Evolutionary conservation across 2,113 vertebrate genomes (phyloP).

Genomic region (Ptyas mucosa): DNA sequence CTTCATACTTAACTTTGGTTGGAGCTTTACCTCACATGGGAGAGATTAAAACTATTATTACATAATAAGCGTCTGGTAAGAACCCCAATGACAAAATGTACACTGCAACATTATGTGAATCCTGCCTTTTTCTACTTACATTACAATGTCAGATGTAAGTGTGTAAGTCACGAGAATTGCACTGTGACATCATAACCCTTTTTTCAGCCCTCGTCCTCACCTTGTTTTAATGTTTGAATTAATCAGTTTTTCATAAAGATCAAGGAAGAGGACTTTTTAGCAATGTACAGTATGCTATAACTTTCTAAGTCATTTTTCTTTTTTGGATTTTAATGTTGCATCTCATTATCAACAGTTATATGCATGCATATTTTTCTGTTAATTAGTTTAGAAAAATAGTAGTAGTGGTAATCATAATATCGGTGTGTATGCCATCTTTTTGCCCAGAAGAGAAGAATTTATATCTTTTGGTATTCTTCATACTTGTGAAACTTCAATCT

Average conservation of each 20-base stretch:
- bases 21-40: background rate
- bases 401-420: background rate
- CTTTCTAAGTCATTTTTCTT: background rate
- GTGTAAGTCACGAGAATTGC: background rate
- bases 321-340: background rate
- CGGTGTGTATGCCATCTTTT: background rate
- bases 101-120: background rate
- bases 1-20: background rate
- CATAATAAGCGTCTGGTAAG: background rate
- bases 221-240: background rate
- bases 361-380: background rate
- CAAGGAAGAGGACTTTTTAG: background rate
- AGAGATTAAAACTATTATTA: background rate
- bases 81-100: background rate
- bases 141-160: background rate
- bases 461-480: constrained; percentile 48
- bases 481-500: constrained; percentile 63
- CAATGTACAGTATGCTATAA: background rate
- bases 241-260: background rate
- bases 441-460: background rate
- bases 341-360: background rate
- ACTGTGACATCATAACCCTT: background rate
- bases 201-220: background rate
- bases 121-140: background rate
- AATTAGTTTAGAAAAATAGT: background rate